Percentiles rank a stretch among this genome's conserved stretches.
These are phyloP conservation scores for Cirrhinus mrigala DNA, from an alignment of 2,797 vertebrate species.

Conservation along the genomic window DNA sequence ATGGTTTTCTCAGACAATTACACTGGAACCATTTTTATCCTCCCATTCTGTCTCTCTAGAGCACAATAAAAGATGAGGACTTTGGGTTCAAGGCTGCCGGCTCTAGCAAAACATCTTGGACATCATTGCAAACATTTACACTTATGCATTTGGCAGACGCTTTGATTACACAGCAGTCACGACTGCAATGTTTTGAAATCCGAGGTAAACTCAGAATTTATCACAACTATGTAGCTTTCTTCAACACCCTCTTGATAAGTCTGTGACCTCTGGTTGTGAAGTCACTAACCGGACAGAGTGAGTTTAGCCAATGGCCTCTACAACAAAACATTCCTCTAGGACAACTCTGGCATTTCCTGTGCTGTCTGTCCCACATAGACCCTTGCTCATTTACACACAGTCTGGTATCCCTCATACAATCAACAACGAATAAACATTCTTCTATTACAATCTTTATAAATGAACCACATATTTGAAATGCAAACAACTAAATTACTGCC, in stretches of 20 bases:
- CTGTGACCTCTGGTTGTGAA: constrained; percentile 22
- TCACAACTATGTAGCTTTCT: neutral
- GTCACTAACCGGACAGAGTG: constrained; percentile 33
- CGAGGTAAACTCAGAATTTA: constrained; percentile 31
- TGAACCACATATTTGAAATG: neutral
- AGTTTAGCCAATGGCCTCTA: constrained; percentile 58
- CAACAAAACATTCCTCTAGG: constrained; percentile 68
- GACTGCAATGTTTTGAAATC: neutral
- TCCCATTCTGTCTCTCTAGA: constrained; percentile 12
- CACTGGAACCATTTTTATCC: constrained; percentile 42
- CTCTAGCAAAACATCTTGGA: neutral
- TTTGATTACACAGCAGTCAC: constrained; percentile 5
- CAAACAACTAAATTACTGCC: neutral
- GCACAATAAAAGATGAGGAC: constrained; percentile 44
- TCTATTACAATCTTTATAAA: neutral
- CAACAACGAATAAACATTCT: constrained; percentile 23
- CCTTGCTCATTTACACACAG: constrained; percentile 36
- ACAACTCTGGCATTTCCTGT: constrained; percentile 81
- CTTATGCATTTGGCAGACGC: neutral
- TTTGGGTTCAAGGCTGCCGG: constrained; percentile 14
- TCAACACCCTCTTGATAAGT: constrained; percentile 21
- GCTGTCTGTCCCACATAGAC: constrained; percentile 64
- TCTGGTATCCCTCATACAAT: constrained; percentile 19
- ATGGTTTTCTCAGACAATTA: constrained; percentile 51
- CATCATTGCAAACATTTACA: constrained; percentile 3